Base-by-base conservation (phyloP, 2,888 invertebrate species). In the Troglohyphantes excavatus region DNA sequence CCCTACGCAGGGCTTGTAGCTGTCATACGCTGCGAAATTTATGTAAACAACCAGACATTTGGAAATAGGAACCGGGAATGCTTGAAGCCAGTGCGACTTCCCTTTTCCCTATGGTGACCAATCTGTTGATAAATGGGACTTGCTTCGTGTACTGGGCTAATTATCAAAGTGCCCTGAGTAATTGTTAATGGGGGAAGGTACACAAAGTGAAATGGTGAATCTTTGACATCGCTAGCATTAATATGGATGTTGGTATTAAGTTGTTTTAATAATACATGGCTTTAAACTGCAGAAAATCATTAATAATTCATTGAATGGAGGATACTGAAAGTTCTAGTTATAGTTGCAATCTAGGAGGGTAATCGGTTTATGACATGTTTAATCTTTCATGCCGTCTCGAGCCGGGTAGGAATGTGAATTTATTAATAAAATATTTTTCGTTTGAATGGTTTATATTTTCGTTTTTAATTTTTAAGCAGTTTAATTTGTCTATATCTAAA, bases 141-240 rank as follows among this genome's bases (percentile, higher is more conserved):
- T 79, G 61, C 72, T n/a, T 23, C 70, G 72, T 72, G 65, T 87
- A 72, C 79, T 29, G 29, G 70, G 63, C 78, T 79, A 87, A 87
- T 87, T 87, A 87, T 87, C 79, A 79, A 79, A 87, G 79, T 72
- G 86, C 39, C 61, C 72, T 87, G 72, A 87, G 78, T 87, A 87
- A 87, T 87, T 63, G 78, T 46, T 70, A 72, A 87, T 79, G 72
- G 86, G 86, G 72, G 72, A 17, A 61, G 27, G 19, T 87, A 21
- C 46, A n/a, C 79, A 87, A 79, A 87, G 59, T 87, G 21, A 70
- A 43, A 27, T 21, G 29, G 53, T 5, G 81, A 65, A 65, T 78
- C 61, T 78, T 78, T 65, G 78, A 61, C 21, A 43, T 65, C 33
- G 26, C 65, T 43, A n/a, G 11, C 39, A 33, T 26, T 63, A 63